Base-by-base conservation (phyloP, 2,888 invertebrate species). In the Drosophila villosipedis region DNA sequence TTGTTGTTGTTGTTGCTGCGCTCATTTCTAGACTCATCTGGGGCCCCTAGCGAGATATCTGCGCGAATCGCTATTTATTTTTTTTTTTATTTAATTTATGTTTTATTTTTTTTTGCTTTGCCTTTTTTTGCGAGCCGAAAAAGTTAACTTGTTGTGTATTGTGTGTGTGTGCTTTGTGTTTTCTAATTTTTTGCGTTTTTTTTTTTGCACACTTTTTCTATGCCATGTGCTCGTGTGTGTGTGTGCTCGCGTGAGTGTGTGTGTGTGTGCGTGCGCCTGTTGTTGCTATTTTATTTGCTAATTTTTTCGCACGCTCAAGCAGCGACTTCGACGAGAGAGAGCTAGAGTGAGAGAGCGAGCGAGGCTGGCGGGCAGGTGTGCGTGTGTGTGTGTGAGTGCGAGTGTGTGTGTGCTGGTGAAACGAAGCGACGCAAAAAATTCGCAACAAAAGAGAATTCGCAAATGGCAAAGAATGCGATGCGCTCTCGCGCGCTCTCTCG, bases 381-480 rank as follows among this genome's bases (percentile, higher is more conserved):
- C 16, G 7, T 30, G 22, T n/a, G 57, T n/a, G 10, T 37, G 57
- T 52, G 54, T 31, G 43, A n/a, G n/a, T n/a, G n/a, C n/a, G n/a
- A n/a, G n/a, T 57, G 57, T 55, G 73, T 66, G 60, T 52, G 64
- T 65, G 64, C 65, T 69, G 63, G 68, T 54, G 63, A 33, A 63
- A 54, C 74, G 63, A 62, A 60, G 60, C 55, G 71, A 77, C 65
- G 35, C 31, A 33, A 74, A 66, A 72, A 82, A 82, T 79, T 82
- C 73, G 82, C 88, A 84, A 82, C 78, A 72, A 85, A 85, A 86
- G 78, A 82, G 78, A 90, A 88, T 88, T 88, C 67, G 85, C 90
- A 89, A 84, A 78, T 84, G 72, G 82, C 89, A 86, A 77, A 76
- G 62, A 69, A 72, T 63, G 76, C 25, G 61, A 39, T 28, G 33